Conservation (phyloP, 2,888 invertebrate genomes). For the Cryptops parisi region DNA sequence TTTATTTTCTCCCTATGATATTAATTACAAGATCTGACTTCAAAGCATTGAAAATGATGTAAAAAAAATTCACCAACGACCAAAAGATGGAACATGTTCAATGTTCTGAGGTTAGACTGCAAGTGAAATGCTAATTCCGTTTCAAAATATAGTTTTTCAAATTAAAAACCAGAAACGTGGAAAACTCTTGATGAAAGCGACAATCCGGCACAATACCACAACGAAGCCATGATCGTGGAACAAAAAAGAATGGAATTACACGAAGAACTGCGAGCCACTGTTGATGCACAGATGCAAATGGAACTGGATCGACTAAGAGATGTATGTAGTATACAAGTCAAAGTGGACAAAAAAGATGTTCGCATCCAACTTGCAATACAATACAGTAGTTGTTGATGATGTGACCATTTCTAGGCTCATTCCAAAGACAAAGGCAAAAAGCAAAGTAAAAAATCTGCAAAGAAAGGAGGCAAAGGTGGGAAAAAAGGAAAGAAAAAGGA, state of each 20-base stretch:
- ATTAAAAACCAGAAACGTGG: slow-evolving; percentile 73
- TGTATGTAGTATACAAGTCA: too few species aligned
- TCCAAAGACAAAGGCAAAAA: slow-evolving; percentile 47
- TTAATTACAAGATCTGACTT: too few species aligned
- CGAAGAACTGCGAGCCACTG: slow-evolving; percentile 60
- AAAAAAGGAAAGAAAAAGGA: slow-evolving; percentile 67
- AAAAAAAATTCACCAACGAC: too few species aligned
- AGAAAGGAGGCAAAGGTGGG: slow-evolving; percentile 23
- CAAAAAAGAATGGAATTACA: slow-evolving; percentile 73
- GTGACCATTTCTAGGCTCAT: slow-evolving; percentile 17
- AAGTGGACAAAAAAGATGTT: too few species aligned
- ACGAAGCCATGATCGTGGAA: slow-evolving; percentile 64
- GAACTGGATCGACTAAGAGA: slow-evolving; percentile 48
- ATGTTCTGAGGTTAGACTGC: too few species aligned
- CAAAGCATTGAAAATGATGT: too few species aligned
- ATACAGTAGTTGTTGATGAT: too few species aligned
- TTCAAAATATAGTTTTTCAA: too few species aligned
- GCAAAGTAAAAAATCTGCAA: slow-evolving; percentile 42
- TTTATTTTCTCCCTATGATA: neutral
- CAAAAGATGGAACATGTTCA: too few species aligned
- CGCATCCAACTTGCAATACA: too few species aligned
- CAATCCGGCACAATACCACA: slow-evolving; percentile 59
- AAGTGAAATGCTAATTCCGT: too few species aligned
- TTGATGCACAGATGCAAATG: slow-evolving; percentile 46
- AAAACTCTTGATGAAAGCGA: slow-evolving; percentile 56